Percentiles rank a stretch among this genome's conserved stretches.
phyloP scores from a whole-genome alignment of 2,797 vertebrate genomes.

The Synaphobranchus kaupii region DNA sequence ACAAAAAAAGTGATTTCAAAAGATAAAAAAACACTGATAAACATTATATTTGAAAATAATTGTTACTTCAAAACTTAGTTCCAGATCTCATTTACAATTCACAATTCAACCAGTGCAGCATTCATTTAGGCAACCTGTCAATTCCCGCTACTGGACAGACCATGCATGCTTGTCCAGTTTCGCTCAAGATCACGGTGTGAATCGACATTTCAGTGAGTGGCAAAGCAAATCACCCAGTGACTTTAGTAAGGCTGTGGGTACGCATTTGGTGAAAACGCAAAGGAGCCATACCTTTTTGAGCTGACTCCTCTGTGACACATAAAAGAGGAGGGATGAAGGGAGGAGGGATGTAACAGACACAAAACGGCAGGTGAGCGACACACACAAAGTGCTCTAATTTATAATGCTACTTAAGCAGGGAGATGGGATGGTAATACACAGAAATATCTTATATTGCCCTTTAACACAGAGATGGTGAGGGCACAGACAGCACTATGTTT shows the following conservation, averaged over 20 bases:
- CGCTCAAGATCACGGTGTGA: neutral
- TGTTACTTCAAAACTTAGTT: neutral
- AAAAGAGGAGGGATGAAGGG: neutral
- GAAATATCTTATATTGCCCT: neutral
- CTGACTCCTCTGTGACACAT: conserved; percentile 28
- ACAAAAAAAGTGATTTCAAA: no score
- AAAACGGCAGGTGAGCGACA: conserved; percentile 43
- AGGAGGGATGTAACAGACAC: conserved; percentile 29
- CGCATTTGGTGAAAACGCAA: conserved; percentile 12
- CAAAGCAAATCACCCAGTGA: neutral
- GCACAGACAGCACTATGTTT: neutral
- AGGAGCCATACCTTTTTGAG: conserved; percentile 33
- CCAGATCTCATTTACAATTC: neutral
- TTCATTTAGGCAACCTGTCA: neutral
- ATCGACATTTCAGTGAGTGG: neutral
- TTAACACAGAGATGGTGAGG: neutral
- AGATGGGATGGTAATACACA: neutral
- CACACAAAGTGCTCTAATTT: neutral
- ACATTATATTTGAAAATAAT: neutral
- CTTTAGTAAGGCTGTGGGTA: neutral
- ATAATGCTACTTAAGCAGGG: neutral
- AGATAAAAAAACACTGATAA: neutral
- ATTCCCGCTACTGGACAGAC: neutral
- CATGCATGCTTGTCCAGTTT: neutral
- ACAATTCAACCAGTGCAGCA: neutral